Base-by-base conservation (phyloP, 2,797 vertebrate species). In the Eremophila alpestris region DNA sequence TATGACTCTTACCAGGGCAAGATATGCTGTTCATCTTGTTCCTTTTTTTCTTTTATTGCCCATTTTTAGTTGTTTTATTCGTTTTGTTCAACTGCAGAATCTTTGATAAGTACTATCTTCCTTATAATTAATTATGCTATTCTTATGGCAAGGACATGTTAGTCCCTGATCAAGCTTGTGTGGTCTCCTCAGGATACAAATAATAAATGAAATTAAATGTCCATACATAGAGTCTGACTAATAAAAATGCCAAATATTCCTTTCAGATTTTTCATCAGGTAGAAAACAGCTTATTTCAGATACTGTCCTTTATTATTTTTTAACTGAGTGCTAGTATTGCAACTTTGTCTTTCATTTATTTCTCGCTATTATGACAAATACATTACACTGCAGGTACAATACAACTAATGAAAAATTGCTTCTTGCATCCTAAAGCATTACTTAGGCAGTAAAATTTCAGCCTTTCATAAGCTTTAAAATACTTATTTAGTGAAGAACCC, bases 1-100 rank as follows among this genome's bases (percentile, higher is more conserved):
- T 46, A 63, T 63, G 32, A 49, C 12, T 73, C 29, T 84, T 59
- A 46, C 12, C 7, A 49, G n/a, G n/a, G 4, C 10, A 56, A 68
- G 21, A 43, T 78, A 56, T 7, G 3, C 3, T 34, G 5, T 43
- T 83, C 12, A 40, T 67, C 11, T 43, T 69, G 11, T 4, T 68
- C 1, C 15, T 40, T 46, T 24, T 38, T 13, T 5, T 2, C 7
- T 59, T 13, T 5, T 2, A 6, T 59, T 24, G 9, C 6, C 12
- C 27, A 1, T 67, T 79, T 82, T 71, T 10, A 32, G 5, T 46
- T 59, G 4, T 65, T 89, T 87, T 32, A 83, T 81, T 81, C 0
- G 40, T 63, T 92, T 63, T 56, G 7, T 52, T 81, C n/a, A 51
- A 3, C 7, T 48, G 14, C 36, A 63, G 78, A 86, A 16, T 70